Base-by-base conservation (phyloP, 2,888 invertebrate species). In the Kryphioiulus occultus region DNA sequence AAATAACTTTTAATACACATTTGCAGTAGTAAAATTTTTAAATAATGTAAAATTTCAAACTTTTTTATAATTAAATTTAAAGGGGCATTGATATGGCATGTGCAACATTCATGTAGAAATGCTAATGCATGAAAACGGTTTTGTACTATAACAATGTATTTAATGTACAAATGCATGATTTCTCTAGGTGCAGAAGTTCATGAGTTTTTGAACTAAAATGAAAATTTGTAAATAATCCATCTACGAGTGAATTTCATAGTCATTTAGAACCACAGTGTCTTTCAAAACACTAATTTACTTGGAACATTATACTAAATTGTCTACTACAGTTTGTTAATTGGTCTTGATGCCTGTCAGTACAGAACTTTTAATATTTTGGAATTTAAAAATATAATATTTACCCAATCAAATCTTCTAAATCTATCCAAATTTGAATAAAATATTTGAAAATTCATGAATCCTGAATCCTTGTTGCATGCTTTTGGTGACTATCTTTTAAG, bases 31-130 rank as follows among this genome's bases (percentile, higher is more conserved):
- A 59, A 59, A n/a, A 9, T n/a, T n/a, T 59, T 19, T 59, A 59
- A n/a, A 59, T 59, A 59, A 59, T 59, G 59, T 9, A 3, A 59
- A 59, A 59, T 59, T 9, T 19, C n/a, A 59, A 59, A 59, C 59
- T 59, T 59, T n/a, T 19, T 59, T 59, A 59, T n/a, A 59, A 59
- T 59, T 59, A 59, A 59, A 59, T n/a, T 59, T 59, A n/a, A 59
- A 59, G 17, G 4, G 12, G 17, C 53, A 53, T 42, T 53, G 53
- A 53, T 53, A 17, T 53, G 53, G 53, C 53, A 53, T 53, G 53
- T 53, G 53, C 53, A 53, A 53, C 12, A 4, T 53, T 17, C 53
- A 17, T 53, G 12, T 53, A n/a, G 19, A n/a, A 59, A n/a, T 19
- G 59, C 19, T 5, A 59, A 59, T n/a, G 59, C 59, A n/a, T 59